Percentiles rank a stretch among this genome's conserved stretches.
Evolutionary conservation across 1,140 invertebrate genomes (phyloP).

Genomic region (Mamestra configurata): DNA sequence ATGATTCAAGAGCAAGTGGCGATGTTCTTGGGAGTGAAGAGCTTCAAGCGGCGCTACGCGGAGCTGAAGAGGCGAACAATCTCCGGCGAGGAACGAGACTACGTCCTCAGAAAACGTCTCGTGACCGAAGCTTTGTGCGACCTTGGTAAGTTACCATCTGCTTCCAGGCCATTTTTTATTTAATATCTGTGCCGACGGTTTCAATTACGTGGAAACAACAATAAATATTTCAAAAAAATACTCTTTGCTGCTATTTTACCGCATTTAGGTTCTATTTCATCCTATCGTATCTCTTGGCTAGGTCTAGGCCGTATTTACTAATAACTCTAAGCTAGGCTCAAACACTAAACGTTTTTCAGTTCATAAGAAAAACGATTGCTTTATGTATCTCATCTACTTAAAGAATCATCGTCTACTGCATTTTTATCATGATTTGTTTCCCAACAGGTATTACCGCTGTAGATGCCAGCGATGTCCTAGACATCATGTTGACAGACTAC

Average conservation of each 20-base stretch:
- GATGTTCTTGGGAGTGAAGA: slow-evolving; percentile 97
- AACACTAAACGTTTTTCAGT: too few relatives aligned
- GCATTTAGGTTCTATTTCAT: neutral
- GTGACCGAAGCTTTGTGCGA: slow-evolving; percentile 97
- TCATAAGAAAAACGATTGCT: too few relatives aligned
- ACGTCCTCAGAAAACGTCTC: slow-evolving; percentile 94
- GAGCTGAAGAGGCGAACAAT: slow-evolving; percentile 95
- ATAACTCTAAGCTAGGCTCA: too few relatives aligned
- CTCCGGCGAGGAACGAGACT: slow-evolving; percentile 96
- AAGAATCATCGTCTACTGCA: too few relatives aligned
- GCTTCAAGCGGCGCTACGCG: slow-evolving; percentile 98
- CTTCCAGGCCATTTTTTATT: neutral
- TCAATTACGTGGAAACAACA: too few relatives aligned
- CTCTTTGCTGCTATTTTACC: too few relatives aligned
- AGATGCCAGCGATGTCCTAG: slow-evolving; percentile 96
- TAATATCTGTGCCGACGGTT: neutral
- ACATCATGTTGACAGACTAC: slow-evolving; percentile 98
- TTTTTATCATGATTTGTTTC: neutral
- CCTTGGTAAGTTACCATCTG: slow-evolving; percentile 41
- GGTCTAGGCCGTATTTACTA: too few relatives aligned
- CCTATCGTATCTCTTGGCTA: too few relatives aligned
- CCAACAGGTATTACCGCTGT: slow-evolving; percentile 95
- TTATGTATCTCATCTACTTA: too few relatives aligned
- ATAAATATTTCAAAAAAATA: too few relatives aligned
- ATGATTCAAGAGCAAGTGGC: slow-evolving; percentile 93